Conservation (phyloP, 2,797 vertebrate genomes). For the Perodicticus potto region DNA sequence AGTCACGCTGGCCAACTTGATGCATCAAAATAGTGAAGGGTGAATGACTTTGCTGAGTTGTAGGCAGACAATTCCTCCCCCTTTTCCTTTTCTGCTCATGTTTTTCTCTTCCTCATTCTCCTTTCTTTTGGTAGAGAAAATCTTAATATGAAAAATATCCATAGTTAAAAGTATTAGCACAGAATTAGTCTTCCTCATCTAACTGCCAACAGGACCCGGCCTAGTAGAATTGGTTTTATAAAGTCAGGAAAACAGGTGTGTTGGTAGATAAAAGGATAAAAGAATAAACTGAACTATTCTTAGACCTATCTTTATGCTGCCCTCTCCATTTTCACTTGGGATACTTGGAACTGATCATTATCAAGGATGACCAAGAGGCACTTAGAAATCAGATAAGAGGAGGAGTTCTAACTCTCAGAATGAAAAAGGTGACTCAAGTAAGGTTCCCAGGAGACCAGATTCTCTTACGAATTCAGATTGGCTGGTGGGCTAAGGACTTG, state of each 20-base stretch:
- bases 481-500: background rate
- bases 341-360: background rate
- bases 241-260: background rate
- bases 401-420: constrained; percentile 22
- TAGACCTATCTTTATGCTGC: background rate
- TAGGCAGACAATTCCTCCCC: background rate
- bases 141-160: background rate
- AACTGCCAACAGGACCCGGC: background rate
- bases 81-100: background rate
- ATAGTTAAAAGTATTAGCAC: constrained; percentile 2
- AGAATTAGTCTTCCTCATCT: background rate
- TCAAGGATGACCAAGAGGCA: background rate
- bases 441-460: background rate
- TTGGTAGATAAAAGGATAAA: background rate
- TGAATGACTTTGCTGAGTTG: background rate
- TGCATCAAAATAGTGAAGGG: background rate
- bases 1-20: background rate
- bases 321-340: background rate
- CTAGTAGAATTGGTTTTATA: background rate
- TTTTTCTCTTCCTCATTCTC: background rate
- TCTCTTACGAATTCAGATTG: background rate
- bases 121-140: background rate
- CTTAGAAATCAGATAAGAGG: background rate
- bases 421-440: background rate
- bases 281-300: background rate